A percentile compares a stretch with the other conserved stretches of the same genome.
phyloP scores from a whole-genome alignment of 2,888 invertebrate genomes.

The Agonopterix heracliana region DNA sequence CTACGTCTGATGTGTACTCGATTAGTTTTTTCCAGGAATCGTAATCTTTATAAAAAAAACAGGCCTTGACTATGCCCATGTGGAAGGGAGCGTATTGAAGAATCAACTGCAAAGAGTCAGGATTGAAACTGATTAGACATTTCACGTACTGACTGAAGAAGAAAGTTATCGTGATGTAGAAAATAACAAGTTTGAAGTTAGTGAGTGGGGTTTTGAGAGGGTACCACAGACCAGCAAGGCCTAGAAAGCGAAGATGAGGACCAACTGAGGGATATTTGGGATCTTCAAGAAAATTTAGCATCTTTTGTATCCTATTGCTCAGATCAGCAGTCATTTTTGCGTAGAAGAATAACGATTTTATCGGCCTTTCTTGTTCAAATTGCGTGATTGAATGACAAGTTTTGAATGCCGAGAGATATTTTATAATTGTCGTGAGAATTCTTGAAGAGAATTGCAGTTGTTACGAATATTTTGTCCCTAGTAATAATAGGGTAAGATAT shows the following conservation, averaged over 20 bases:
- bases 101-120: conserved; percentile 33
- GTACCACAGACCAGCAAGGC: conserved; percentile 39
- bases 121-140: conserved; percentile 29
- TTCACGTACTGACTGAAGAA: conserved; percentile 47
- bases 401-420: neutral
- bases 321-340: neutral
- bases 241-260: conserved; percentile 36
- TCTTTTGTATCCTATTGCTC: conserved; percentile 4
- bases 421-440: neutral
- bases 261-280: conserved; percentile 41
- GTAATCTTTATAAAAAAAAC: conserved; percentile 39
- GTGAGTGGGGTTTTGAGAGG: conserved; percentile 23
- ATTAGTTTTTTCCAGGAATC: conserved; percentile 38
- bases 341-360: neutral
- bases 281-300: conserved; percentile 32
- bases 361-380: neutral
- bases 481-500: conserved; percentile 35
- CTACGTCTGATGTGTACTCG: conserved; percentile 36
- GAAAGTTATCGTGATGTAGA: conserved; percentile 32
- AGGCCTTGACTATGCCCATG: conserved; percentile 41
- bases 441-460: neutral
- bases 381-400: neutral
- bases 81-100: conserved; percentile 52
- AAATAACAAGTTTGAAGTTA: conserved; percentile 31
- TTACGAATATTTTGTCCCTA: conserved; percentile 1